Evolutionary conservation across 2,113 vertebrate species (phyloP), one percentile per base, ranked within the genome.

Genomic region (Eleginops maclovinus): DNA sequence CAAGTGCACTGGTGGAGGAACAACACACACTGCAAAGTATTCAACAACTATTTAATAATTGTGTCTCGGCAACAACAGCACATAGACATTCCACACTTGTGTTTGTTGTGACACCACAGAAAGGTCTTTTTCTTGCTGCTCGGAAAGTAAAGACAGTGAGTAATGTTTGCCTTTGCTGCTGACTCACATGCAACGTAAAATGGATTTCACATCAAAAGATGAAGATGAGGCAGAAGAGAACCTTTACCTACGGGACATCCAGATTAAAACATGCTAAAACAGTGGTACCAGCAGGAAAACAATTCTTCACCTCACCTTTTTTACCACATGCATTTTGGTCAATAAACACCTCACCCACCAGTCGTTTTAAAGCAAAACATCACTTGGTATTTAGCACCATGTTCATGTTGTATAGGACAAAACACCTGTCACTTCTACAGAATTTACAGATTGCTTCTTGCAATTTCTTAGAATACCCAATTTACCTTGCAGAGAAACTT

Each of bases 401-500:
- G 9, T 51, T 47, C 44, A 41, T 50, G 51, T 62, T 67, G 0
- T 36, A 49, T 59, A 47, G 36, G 19, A 62, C n/a, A 62, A 60
- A 50, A 63, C 43, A 73, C 24, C 41, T 53, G 77, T 75, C 64
- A 83, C 61, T 31, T 79, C 46, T 9, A 49, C 49, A 71, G 31
- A 64, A 51, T 76, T 63, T 59, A 83, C 47, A 86, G 79, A 77
- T 41, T 47, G 62, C 81, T 71, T 61, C 49, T 31, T 31, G 72
- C 78, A 60, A 81, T 81, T 82, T 84, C 67, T 63, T 60, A 43
- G 19, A 86, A 83, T 53, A 69, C 28, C 67, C 54, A 58, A 67
- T 59, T 81, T 70, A 77, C 71, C 76, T 88, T 89, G 68, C 36
- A 71, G 24, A 77, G 62, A 86, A 89, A 75, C 60, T 78, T 85